A percentile compares a stretch with the other conserved stretches of the same genome.
Conservation (phyloP, 2,888 invertebrate genomes). For the Pyrgus malvae region DNA sequence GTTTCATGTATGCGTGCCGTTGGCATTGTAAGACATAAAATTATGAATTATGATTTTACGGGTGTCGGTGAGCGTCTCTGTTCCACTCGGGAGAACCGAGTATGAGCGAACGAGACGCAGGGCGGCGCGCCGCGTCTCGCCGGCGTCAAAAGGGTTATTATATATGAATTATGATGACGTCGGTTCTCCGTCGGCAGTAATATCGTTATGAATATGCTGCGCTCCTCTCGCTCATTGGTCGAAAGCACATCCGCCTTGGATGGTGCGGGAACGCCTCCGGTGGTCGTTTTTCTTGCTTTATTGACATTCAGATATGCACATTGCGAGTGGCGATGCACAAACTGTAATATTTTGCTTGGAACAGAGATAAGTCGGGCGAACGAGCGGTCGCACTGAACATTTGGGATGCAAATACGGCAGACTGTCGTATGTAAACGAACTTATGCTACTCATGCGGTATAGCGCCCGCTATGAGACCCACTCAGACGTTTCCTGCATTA, state of each 20-base stretch:
- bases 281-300: constrained; percentile 79
- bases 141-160: constrained; percentile 79
- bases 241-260: constrained; percentile 75
- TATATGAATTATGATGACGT: constrained; percentile 82
- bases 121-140: constrained; percentile 58
- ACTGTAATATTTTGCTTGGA: constrained; percentile 78
- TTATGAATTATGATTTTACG: constrained; percentile 79
- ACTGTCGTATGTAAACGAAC: constrained; percentile 81
- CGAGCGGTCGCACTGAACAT: constrained; percentile 71
- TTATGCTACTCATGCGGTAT: constrained; percentile 77
- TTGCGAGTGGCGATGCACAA: constrained; percentile 76
- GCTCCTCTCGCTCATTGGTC: constrained; percentile 76
- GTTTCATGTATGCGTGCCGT: constrained; percentile 49
- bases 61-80: constrained; percentile 60
- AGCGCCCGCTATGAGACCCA: constrained; percentile 77
- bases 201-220: constrained; percentile 82
- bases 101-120: constrained; percentile 70
- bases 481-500: constrained; percentile 82
- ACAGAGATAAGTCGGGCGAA: constrained; percentile 70
- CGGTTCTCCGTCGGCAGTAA: constrained; percentile 77
- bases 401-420: constrained; percentile 80
- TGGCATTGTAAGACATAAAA: constrained; percentile 65
- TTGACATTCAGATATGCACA: constrained; percentile 81
- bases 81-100: constrained; percentile 47
- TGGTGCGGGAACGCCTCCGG: constrained; percentile 74